Base-by-base conservation (phyloP, 1,140 invertebrate species). In the Anastrepha ludens region DNA sequence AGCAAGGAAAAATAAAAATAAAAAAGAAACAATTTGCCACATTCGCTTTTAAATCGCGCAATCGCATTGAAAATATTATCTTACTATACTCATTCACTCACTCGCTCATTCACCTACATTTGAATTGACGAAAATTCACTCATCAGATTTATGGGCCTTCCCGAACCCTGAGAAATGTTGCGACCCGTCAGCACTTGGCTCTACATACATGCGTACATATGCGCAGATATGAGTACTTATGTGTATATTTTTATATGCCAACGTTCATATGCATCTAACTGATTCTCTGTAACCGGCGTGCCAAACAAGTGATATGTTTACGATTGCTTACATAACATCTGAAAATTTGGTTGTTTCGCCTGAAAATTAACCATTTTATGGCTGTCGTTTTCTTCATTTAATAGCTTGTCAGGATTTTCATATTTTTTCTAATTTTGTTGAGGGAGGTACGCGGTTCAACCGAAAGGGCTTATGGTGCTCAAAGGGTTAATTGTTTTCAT, bases 231-330 rank as follows among this genome's bases (percentile, higher is more conserved):
- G 39, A 44, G 4, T 9, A 47, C 0, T 7, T 74, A 13, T 44
- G 15, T 74, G 41, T 15, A 9, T 11, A 29, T 17, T 1, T 55
- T 0, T 41, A 81, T 9, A 13, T 47, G 17, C 29, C 29, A 29
- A 29, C 29, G 29, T 29, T 29, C 74, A n/a, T n/a, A 50, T 20
- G 41, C 4, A 4, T 74, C 13, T 2, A 5, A n/a, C 20, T 9
- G 17, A 3, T 58, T 55, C 47, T 81, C 74, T 20, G 11, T 58
- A 15, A 81, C 55, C 50, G 74, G n/a, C 55, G 74, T 81, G 8
- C 8, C 74, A 55, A 81, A 81, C n/a, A 81, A 81, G 74, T 81
- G 74, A 81, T 81, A 55, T 81, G 74, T 81, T 81, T 58, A 81
- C 47, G 74, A 81, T 81, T 81, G 8, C 74, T 81, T 81, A 55